A percentile compares a stretch with the other conserved stretches of the same genome.
phyloP scores from a whole-genome alignment of 2,113 vertebrate species.

The Phalacrocorax brasilianus region DNA sequence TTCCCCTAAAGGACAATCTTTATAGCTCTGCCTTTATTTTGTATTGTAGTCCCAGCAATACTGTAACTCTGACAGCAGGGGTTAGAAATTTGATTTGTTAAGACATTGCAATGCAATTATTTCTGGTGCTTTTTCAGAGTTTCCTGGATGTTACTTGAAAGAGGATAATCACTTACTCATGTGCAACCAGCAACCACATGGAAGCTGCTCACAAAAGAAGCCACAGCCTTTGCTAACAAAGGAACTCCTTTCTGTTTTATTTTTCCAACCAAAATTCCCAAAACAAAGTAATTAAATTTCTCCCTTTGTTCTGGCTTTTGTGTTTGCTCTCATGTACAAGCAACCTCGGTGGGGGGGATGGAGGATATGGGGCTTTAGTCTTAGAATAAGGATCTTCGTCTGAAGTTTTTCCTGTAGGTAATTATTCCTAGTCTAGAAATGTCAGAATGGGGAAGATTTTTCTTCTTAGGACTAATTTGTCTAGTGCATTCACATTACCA shows the following conservation, averaged over 20 bases:
- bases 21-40: neutral
- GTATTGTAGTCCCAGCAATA: neutral
- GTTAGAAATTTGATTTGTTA: conserved; percentile 42
- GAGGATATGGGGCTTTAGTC: neutral
- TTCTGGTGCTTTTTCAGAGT: conserved; percentile 28
- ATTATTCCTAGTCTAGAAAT: neutral
- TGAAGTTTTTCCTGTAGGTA: neutral
- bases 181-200: neutral
- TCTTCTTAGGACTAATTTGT: neutral
- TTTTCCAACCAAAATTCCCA: neutral
- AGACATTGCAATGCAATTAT: conserved; percentile 29
- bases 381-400: neutral
- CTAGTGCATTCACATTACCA: neutral
- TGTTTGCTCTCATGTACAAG: neutral
- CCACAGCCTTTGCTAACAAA: neutral
- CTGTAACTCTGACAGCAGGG: neutral
- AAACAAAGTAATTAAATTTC: neutral
- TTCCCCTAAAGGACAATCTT: neutral
- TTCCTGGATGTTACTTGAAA: conserved; percentile 42
- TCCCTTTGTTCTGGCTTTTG: neutral
- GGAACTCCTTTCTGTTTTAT: neutral
- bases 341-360: neutral
- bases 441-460: neutral
- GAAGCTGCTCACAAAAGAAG: conserved; percentile 7
- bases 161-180: conserved; percentile 54